Base-by-base conservation (phyloP, 2,797 vertebrate genomes). In the Aythya fuligula region DNA sequence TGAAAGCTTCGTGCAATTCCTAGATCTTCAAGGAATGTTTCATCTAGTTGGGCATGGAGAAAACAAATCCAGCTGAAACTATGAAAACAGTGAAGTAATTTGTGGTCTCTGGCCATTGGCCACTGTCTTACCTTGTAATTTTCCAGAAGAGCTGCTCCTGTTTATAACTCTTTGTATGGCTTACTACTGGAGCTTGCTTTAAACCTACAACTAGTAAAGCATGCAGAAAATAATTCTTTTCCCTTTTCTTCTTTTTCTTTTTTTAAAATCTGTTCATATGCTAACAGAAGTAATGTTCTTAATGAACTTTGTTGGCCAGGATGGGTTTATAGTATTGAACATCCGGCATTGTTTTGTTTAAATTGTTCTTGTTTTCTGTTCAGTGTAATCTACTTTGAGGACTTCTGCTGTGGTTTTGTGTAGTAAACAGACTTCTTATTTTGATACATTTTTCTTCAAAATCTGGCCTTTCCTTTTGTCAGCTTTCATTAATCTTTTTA, bases 81-180 rank as follows among this genome's bases (percentile, higher is more conserved):
- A 69, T 57, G 69, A 62, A 93, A 79, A 80, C 38, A 64, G 64
- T 90, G 53, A 82, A 71, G 60, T 76, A 81, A 71, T 82, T 67
- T 77, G 38, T 80, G 71, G 28, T 85, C 72, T 91, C 53, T 85
- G 49, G 25, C 82, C 16, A 16, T 73, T 67, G 67, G 80, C 71
- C 18, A 45, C 61, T 12, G 77, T 93, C 86, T 93, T 87, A n/a
- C 54, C 57, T 61, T 93, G 28, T 91, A 38, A 87, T 91, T 94
- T 91, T 93, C 87, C 57, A 65, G 61, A 54, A 90, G 75, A 30
- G 13, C 25, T 74, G 34, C 71, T 91, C n/a, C 72, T 41, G 11
- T 83, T 87, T 72, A 11, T 49, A 77, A 45, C 36, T 69, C 41
- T 76, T 32, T 67, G 16, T 61, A 15, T 45, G 79, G 22, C 30